Percentiles rank a stretch among this genome's conserved stretches.
Evolutionary conservation across 2,888 invertebrate genomes (phyloP).

Genomic region (Chymomyza amoena): DNA sequence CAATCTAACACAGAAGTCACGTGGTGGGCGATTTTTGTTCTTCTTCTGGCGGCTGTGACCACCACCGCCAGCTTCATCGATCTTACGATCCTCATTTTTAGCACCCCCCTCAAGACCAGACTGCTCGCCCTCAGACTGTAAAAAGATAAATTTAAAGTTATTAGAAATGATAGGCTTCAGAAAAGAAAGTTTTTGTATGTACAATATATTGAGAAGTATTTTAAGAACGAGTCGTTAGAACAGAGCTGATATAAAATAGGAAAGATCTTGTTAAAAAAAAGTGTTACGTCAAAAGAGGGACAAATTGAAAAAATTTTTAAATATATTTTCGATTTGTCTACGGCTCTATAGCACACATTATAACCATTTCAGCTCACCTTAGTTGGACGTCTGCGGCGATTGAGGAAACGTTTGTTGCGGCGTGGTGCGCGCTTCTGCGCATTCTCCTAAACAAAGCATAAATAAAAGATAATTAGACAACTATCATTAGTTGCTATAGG

Average conservation of each 20-base stretch:
- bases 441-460: conserved; percentile 43
- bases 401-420: conserved; percentile 68
- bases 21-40: conserved; percentile 65
- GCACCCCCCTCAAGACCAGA: conserved; percentile 74
- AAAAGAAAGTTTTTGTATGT: no score
- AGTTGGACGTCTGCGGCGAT: conserved; percentile 74
- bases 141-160: not conserved
- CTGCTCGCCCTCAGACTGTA: conserved; percentile 77
- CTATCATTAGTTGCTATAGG: not conserved
- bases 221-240: no score
- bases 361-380: conserved; percentile 57
- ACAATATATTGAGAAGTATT: no score
- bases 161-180: no score
- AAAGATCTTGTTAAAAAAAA: no score
- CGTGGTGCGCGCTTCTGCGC: conserved; percentile 66
- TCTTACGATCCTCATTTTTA: conserved; percentile 74
- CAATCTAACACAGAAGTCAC: conserved; percentile 80
- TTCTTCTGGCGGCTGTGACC: conserved; percentile 60
- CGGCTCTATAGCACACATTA: no score
- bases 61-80: conserved; percentile 50
- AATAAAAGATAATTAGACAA: not conserved
- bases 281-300: no score
- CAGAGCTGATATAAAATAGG: no score
- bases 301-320: no score
- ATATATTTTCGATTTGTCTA: no score